These are phyloP conservation scores for Crypturellus tataupa DNA, from an alignment of 2,797 vertebrate genomes.

Conservation along the genomic window DNA sequence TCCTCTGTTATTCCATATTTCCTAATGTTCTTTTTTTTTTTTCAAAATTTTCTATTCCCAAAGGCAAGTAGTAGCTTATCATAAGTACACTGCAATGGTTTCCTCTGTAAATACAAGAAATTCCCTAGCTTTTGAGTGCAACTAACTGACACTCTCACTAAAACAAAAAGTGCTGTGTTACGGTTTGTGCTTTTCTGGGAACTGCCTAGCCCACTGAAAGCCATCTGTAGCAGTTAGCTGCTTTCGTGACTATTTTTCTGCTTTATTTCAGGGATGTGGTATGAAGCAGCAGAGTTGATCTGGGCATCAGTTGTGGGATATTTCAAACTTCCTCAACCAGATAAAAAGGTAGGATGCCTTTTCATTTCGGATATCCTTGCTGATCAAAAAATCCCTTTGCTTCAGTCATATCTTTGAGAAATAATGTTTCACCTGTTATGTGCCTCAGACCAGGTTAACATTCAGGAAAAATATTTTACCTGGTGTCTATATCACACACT, in stretches of 20 bases:
- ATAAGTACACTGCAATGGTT: background rate
- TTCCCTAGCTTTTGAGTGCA: background rate
- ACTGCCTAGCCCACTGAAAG: background rate
- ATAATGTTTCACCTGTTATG: background rate
- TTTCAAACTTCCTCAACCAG: conserved; percentile 89
- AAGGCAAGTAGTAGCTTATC: background rate
- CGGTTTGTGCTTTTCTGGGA: background rate
- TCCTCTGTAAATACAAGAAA: background rate
- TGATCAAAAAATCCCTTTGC: background rate
- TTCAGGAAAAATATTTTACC: background rate
- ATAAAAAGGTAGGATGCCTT: conserved; percentile 90
- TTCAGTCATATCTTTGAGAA: background rate
- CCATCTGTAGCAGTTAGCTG: background rate
- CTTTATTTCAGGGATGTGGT: conserved; percentile 90
- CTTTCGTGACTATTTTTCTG: background rate
- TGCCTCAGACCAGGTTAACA: background rate
- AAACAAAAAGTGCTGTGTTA: background rate
- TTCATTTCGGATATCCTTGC: background rate
- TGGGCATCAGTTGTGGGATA: conserved; percentile 92
- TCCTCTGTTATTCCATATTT: background rate
- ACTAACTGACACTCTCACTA: background rate
- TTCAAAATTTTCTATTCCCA: background rate
- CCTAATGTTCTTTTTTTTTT: background rate
- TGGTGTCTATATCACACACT: background rate
- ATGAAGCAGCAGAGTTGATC: conserved; percentile 90